A percentile compares a stretch with the other conserved stretches of the same genome.
Evolutionary conservation across 2,888 invertebrate genomes (phyloP).

Genomic region (Trichacis sp.): DNA sequence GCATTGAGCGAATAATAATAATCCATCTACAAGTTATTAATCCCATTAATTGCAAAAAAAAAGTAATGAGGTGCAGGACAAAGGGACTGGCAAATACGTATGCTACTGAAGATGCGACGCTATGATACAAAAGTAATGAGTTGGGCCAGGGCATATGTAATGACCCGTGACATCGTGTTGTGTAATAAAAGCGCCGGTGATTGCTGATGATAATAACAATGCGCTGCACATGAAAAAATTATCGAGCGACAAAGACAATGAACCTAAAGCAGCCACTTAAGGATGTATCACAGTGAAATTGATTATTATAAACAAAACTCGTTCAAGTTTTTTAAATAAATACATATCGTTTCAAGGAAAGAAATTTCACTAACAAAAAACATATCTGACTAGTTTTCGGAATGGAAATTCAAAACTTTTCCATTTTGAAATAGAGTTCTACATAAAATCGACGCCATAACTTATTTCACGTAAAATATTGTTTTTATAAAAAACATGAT

Average conservation of each 20-base stretch:
- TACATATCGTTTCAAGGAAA: too few relatives aligned
- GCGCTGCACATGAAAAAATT: conserved; percentile 9
- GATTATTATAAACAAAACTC: too few relatives aligned
- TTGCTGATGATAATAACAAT: conserved; percentile 21
- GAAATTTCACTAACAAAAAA: too few relatives aligned
- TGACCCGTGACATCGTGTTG: conserved; percentile 22
- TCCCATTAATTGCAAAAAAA: conserved; percentile 19
- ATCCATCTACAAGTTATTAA: conserved; percentile 21
- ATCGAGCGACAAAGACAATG: background rate
- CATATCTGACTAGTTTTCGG: background rate
- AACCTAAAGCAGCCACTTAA: background rate
- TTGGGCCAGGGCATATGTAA: conserved; percentile 27
- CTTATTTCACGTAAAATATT: too few relatives aligned
- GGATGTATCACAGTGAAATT: too few relatives aligned
- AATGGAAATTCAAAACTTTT: too few relatives aligned
- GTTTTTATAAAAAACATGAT: too few relatives aligned
- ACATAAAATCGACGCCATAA: too few relatives aligned
- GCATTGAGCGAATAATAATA: too few relatives aligned
- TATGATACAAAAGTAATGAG: conserved; percentile 39
- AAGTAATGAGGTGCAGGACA: conserved; percentile 24
- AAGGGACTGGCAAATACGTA: conserved; percentile 17
- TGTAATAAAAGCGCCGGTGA: conserved; percentile 16
- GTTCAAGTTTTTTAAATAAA: too few relatives aligned
- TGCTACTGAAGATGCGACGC: background rate
- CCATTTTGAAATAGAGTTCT: too few relatives aligned